Evolutionary conservation across 2,888 invertebrate species (phyloP).

Genomic region (Cenopis cana): DNA sequence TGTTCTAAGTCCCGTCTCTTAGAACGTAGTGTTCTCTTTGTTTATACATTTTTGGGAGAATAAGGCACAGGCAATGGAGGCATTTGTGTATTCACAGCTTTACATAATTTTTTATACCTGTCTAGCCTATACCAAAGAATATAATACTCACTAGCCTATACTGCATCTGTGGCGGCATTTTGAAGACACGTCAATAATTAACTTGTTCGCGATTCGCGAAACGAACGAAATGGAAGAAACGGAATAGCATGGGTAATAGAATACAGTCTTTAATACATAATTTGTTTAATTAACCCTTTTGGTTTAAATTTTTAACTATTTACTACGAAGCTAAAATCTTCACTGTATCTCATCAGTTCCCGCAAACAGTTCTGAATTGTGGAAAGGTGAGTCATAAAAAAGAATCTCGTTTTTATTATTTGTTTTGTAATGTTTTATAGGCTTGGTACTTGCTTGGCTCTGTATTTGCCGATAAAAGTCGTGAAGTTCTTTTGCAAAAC

Average conservation of each 20-base stretch:
- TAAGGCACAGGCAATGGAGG: too few species aligned
- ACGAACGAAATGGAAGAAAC: not conserved
- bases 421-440: not conserved
- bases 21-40: too few species aligned
- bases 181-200: constrained; percentile 30
- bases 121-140: not conserved
- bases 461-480: not conserved
- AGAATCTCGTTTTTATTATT: not conserved
- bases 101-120: not conserved
- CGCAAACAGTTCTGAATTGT: not conserved
- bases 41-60: too few species aligned
- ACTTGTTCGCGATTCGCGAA: constrained; percentile 3
- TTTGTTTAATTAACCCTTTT: constrained; percentile 22
- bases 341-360: not conserved
- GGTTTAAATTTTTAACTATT: not conserved
- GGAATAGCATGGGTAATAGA: constrained; percentile 22
- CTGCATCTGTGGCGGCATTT: constrained; percentile 11
- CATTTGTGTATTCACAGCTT: not conserved
- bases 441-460: not conserved
- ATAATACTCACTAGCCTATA: too few species aligned
- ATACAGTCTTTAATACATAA: not conserved
- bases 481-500: not conserved
- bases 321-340: not conserved
- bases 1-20: too few species aligned
- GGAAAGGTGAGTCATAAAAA: constrained; percentile 13